phyloP scores from a whole-genome alignment of 2,797 vertebrate species.

The Trichosurus vulpecula region DNA sequence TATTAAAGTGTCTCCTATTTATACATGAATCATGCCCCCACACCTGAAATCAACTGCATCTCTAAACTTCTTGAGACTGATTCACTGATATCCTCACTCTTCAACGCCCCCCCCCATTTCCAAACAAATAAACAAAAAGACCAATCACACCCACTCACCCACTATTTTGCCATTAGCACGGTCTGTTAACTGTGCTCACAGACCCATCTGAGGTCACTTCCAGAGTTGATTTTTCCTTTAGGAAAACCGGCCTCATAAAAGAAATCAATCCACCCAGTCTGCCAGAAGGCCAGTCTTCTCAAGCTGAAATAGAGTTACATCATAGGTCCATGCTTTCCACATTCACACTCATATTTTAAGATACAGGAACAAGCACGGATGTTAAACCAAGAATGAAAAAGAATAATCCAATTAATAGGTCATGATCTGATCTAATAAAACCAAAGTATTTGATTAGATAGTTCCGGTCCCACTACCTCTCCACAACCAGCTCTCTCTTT shows the following conservation, averaged over 20 bases:
- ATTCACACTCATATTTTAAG: conserved; percentile 72
- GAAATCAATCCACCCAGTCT: conserved; percentile 32
- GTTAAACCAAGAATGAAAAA: conserved; percentile 80
- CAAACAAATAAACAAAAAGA: not conserved
- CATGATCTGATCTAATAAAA: conserved; percentile 79
- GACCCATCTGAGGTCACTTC: conserved; percentile 76
- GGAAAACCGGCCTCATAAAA: conserved; percentile 54
- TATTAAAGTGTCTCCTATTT: not conserved
- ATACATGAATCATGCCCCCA: not conserved
- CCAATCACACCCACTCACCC: not conserved
- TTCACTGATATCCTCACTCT: not conserved
- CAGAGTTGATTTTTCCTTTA: conserved; percentile 61
- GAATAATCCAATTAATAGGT: conserved; percentile 79
- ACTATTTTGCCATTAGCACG: not conserved
- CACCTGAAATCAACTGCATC: conserved; percentile 21
- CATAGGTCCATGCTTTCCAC: conserved; percentile 71
- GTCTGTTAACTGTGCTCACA: conserved; percentile 54
- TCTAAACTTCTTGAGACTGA: not conserved
- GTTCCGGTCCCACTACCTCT: conserved; percentile 54
- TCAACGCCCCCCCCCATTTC: not conserved
- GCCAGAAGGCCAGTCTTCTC: conserved; percentile 72
- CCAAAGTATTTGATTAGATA: conserved; percentile 79
- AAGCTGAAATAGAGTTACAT: conserved; percentile 76
- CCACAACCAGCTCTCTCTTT: not conserved
- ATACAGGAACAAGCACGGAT: conserved; percentile 77